phyloP scores from a whole-genome alignment of 2,113 vertebrate genomes.

The Rattus norvegicus region GRCr8 NC_086027.1:91655001-91655500 shows the following conservation, averaged over 20 bases:
- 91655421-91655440: not conserved
- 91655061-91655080: not conserved
- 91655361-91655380: not conserved
- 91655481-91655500: slow-evolving; percentile 49
- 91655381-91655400: not conserved
- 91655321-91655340: not conserved
- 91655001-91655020: not conserved
- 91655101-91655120: slow-evolving; percentile 37
- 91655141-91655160: slow-evolving; percentile 16
- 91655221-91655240: not conserved
- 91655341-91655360: not conserved
- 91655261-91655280: not conserved
- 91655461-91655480: not conserved
- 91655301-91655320: not conserved
- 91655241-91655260: not conserved
- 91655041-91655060: not conserved
- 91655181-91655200: too few species aligned
- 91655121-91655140: slow-evolving; percentile 25
- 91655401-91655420: not conserved
- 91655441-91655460: not conserved
- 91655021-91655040: not conserved
- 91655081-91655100: not conserved
- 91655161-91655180: rapidly evolving
- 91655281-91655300: not conserved
- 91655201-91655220: rapidly evolving